Evolutionary conservation across 2,888 invertebrate genomes (phyloP), one percentile per base, ranked within the genome.

Genomic region (Drosophila mayaguana): DNA sequence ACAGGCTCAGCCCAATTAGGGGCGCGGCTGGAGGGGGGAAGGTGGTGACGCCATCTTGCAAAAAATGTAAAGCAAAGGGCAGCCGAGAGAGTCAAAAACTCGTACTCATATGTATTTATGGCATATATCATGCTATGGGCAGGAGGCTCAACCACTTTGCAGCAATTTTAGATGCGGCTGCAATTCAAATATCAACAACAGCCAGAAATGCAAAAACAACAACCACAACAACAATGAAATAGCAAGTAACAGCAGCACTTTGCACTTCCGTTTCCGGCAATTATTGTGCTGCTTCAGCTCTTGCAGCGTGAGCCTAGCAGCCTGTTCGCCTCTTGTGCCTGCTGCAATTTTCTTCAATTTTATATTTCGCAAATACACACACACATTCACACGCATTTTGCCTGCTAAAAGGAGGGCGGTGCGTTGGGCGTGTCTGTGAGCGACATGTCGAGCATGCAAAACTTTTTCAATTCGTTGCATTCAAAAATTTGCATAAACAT

Each of bases 241-340:
- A 46, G 54, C 71, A 72, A 79, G 77, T 68, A 78, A 72, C 81
- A 75, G 84, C 84, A 86, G 81, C 87, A 88, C 88, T 85, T 89
- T 79, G 82, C 88, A 85, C 84, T 89, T 85, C 84, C 84, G 84
- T 89, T 89, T 85, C 89, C 84, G 88, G 89, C 84, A 85, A 85
- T 85, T 85, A 85, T 84, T 77, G 63, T 74, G 63, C 62, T 72
- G 63, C 45, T 22, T 22, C 51, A 63, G 73, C 60, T 59, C 67
- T 72, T 50, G 50, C 54, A 43, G 79, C 75, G 14, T 53, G 63
- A 62, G 51, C 80, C 57, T 60, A 46, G 57, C 72, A 63, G 70
- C 43, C 76, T 74, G 85, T 73, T 67, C 64, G 63, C 51, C 57
- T 48, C 40, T 46, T 55, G 48, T 62, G 64, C 62, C 70, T 63